Evolutionary conservation across 2,888 invertebrate genomes (phyloP), one percentile per base, ranked within the genome.

Genomic region (Dendrolimus houi): DNA sequence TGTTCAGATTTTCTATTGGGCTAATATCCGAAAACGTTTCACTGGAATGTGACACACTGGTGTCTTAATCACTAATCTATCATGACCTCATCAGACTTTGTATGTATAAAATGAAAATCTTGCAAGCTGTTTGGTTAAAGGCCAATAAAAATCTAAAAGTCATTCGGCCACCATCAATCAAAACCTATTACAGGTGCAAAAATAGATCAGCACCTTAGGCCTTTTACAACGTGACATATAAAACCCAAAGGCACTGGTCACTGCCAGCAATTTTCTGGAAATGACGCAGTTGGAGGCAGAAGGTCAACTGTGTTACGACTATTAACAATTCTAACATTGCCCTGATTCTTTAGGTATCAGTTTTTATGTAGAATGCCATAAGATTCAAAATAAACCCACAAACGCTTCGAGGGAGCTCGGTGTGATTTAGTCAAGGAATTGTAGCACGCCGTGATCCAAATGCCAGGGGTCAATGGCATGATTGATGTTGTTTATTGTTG

Each of bases 381-480:
- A 68, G 64, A 71, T 62, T 62, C 62, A 41, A 56, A 66, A 63
- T 77, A 42, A 58, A 54, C 55, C 56, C 59, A 64, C 69, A 62
- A 65, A 59, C 54, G 58, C 57, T 59, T 60, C 56, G 13, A 56
- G 41, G 58, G 64, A 62, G 60, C 66, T 68, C 64, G 60, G 54
- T 57, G 63, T 65, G 63, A 64, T 70, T 66, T 67, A 69, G 64
- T 64, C 59, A 59, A 64, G 59, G 69, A 65, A 68, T 70, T 69
- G 75, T 78, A 78, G 77, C 76, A 60, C 63, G 60, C 66, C 68
- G 71, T 74, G 72, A 68, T 72, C 71, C 70, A 68, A 75, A 79
- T 76, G 75, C 70, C 71, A 71, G 70, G 72, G 82, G 75, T 80
- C 79, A 77, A 70, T 72, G 75, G 69, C 77, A 74, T 79, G 77